These are phyloP conservation scores for Columba livia DNA, from an alignment of 2,113 vertebrate genomes.

Conservation along the genomic window DNA sequence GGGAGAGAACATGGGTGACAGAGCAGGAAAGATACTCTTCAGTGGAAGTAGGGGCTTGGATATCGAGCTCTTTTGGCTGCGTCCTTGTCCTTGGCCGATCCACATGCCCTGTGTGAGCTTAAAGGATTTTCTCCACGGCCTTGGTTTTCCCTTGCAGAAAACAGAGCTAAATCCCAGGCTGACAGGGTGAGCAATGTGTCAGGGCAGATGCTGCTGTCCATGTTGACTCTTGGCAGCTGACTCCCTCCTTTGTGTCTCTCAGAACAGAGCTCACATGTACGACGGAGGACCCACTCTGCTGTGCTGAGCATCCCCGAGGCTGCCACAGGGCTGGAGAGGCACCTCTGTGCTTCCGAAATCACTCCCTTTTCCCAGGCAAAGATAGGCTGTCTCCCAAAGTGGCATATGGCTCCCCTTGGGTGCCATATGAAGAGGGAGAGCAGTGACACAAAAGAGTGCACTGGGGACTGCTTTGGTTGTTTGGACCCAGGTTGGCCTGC, in stretches of 20 bases:
- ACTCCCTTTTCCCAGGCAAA: neutral
- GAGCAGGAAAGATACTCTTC: neutral
- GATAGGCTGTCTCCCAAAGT: neutral
- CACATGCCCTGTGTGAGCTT: neutral
- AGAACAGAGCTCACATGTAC: neutral
- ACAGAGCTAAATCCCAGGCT: neutral
- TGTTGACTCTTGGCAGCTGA: neutral
- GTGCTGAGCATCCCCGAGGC: neutral
- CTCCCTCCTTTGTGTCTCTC: neutral
- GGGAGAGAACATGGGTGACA: neutral
- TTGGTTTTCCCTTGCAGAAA: neutral
- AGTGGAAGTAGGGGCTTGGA: neutral
- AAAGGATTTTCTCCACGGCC: neutral
- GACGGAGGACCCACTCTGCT: neutral
- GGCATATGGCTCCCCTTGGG: rapidly evolving
- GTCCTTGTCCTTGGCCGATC: neutral
- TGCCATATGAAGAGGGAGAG: neutral
- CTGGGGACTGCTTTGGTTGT: rapidly evolving
- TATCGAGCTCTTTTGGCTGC: neutral
- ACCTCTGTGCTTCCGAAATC: neutral
- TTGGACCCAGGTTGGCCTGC: neutral
- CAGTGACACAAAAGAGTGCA: neutral
- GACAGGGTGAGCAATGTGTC: rapidly evolving
- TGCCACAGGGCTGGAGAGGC: neutral
- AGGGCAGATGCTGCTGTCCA: neutral